Evolutionary conservation across 2,797 vertebrate species (phyloP).

Genomic region (Gymnodraco acuticeps): DNA sequence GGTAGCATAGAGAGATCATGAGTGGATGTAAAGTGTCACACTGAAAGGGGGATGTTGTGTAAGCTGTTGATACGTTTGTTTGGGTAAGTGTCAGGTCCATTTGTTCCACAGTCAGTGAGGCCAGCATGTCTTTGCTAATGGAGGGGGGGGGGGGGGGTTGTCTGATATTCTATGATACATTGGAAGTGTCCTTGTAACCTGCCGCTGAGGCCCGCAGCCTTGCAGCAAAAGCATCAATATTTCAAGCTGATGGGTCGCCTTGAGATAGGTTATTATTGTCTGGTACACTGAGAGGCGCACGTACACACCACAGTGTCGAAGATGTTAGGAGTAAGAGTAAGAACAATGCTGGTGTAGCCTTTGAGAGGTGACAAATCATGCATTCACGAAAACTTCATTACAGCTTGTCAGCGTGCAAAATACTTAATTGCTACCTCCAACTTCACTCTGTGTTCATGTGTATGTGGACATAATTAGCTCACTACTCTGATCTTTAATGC

Average conservation of each 20-base stretch:
- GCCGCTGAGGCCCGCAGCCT: slow-evolving; percentile 46
- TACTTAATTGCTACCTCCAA: slow-evolving; percentile 43
- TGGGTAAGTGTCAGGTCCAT: neutral
- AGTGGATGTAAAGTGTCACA: neutral
- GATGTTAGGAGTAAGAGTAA: too few relatives aligned
- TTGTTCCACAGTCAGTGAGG: slow-evolving; percentile 10
- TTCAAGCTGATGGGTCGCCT: slow-evolving; percentile 66
- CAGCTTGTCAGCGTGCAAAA: slow-evolving; percentile 44
- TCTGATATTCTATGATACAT: slow-evolving; percentile 17
- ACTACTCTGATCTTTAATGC: slow-evolving; percentile 71
- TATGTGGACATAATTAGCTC: slow-evolving; percentile 65
- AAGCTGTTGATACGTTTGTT: too few relatives aligned
- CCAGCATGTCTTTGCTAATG: slow-evolving; percentile 28
- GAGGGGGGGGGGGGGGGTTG: neutral
- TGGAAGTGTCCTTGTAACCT: slow-evolving; percentile 58
- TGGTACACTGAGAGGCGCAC: neutral
- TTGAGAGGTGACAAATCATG: neutral
- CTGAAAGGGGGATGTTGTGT: neutral
- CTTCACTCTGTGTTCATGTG: slow-evolving; percentile 27
- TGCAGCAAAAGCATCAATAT: slow-evolving; percentile 67
- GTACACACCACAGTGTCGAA: neutral
- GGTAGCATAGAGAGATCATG: too few relatives aligned
- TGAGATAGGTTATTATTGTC: slow-evolving; percentile 65
- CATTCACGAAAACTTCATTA: slow-evolving; percentile 41
- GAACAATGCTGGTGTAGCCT: too few relatives aligned